phyloP scores from a whole-genome alignment of 2,113 vertebrate species.

The Fulica atra region DNA sequence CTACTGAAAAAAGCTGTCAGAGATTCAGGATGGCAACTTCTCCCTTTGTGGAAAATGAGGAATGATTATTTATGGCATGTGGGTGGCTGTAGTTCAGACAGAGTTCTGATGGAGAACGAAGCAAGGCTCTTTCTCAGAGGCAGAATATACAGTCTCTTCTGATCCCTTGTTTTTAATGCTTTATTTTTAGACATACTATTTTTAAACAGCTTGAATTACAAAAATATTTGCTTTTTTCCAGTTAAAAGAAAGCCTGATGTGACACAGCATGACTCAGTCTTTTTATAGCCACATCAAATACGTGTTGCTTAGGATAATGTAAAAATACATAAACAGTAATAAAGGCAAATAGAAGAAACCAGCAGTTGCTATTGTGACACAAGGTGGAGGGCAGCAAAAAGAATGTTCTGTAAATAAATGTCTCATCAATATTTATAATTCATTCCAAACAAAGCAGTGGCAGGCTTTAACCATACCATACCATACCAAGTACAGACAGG shows the following conservation, averaged over 20 bases:
- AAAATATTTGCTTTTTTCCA: conserved; percentile 7
- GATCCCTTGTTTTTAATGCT: conserved; percentile 12
- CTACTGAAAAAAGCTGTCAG: neutral
- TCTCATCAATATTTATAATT: neutral
- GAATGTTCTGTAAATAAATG: neutral
- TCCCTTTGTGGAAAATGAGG: neutral
- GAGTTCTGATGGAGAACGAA: neutral
- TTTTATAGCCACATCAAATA: conserved; percentile 57
- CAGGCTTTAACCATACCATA: neutral
- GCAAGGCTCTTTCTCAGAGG: neutral
- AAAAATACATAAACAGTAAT: neutral
- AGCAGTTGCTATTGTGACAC: neutral
- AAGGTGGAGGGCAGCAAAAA: neutral
- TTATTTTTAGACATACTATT: conserved; percentile 27
- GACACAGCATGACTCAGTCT: conserved; percentile 39
- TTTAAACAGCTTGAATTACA: conserved; percentile 29
- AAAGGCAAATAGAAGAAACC: neutral
- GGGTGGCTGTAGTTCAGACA: neutral
- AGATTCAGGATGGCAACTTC: neutral
- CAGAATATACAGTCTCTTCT: neutral
- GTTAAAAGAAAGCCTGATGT: conserved; percentile 51
- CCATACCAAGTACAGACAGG: neutral
- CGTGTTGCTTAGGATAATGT: conserved; percentile 23
- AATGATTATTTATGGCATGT: neutral
- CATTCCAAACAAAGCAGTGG: neutral